phyloP scores from a whole-genome alignment of 2,113 vertebrate species.

The Myiagra hebetior region DNA sequence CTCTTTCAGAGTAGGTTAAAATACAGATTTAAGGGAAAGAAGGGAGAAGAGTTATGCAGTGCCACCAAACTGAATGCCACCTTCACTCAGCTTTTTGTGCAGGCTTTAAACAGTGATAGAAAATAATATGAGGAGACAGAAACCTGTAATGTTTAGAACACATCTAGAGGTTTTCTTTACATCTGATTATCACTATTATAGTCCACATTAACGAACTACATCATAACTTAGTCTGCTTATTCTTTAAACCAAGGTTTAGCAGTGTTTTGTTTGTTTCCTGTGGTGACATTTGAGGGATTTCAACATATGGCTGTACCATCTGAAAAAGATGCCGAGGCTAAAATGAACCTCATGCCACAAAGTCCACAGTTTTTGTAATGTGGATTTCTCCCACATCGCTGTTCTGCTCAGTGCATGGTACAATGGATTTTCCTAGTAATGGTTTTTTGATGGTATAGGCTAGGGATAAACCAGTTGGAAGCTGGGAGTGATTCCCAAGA shows the following conservation, averaged over 20 bases:
- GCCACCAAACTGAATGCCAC: neutral
- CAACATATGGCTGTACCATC: fast-evolving
- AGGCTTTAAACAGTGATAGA: neutral
- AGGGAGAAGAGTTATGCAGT: neutral
- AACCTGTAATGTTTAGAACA: neutral
- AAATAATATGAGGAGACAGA: neutral
- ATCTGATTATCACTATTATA: neutral
- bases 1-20: neutral
- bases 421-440: neutral
- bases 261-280: neutral
- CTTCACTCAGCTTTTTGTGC: neutral
- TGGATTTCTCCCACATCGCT: neutral
- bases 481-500: neutral
- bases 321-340: neutral
- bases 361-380: neutral
- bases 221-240: neutral
- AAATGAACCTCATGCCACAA: neutral
- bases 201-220: neutral
- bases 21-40: neutral
- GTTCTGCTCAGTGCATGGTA: neutral
- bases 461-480: neutral
- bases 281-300: neutral
- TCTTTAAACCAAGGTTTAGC: neutral
- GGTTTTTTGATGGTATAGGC: neutral
- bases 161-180: neutral